Percentiles rank a stretch among this genome's conserved stretches.
Conservation (phyloP, 2,113 vertebrate species). For the Picathartes gymnocephalus region DNA sequence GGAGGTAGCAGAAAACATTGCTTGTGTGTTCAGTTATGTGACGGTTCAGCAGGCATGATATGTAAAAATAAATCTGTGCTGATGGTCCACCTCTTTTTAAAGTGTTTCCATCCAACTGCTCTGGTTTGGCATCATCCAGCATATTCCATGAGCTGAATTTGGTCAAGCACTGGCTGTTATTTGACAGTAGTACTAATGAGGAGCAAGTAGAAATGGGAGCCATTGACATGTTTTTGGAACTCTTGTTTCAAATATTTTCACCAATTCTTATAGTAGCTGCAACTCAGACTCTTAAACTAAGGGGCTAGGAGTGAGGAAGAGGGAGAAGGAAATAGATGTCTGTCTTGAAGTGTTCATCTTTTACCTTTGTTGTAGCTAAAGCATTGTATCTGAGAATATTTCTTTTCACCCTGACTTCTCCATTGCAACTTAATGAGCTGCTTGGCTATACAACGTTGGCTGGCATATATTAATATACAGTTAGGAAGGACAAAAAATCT, state of each 20-base stretch:
- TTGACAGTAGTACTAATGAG: slow-evolving; percentile 50
- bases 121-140: slow-evolving; percentile 6
- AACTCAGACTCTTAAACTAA: not conserved
- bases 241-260: slow-evolving; percentile 13
- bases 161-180: slow-evolving; percentile 29
- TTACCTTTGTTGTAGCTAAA: not conserved
- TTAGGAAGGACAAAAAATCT: not conserved
- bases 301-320: not conserved
- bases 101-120: slow-evolving; percentile 43
- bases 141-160: slow-evolving; percentile 52
- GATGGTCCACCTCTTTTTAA: slow-evolving; percentile 40
- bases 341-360: not conserved
- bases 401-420: not conserved
- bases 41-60: slow-evolving; percentile 9
- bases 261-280: not conserved
- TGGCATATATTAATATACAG: not conserved
- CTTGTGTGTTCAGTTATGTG: slow-evolving; percentile 28
- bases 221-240: slow-evolving; percentile 38
- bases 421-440: not conserved
- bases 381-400: not conserved
- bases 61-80: slow-evolving; percentile 49
- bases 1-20: slow-evolving; percentile 45
- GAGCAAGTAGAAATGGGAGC: slow-evolving; percentile 24
- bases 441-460: not conserved
- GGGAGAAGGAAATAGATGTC: not conserved